Evolutionary conservation across 2,113 vertebrate species (phyloP).

Genomic region (Eublepharis macularius): DNA sequence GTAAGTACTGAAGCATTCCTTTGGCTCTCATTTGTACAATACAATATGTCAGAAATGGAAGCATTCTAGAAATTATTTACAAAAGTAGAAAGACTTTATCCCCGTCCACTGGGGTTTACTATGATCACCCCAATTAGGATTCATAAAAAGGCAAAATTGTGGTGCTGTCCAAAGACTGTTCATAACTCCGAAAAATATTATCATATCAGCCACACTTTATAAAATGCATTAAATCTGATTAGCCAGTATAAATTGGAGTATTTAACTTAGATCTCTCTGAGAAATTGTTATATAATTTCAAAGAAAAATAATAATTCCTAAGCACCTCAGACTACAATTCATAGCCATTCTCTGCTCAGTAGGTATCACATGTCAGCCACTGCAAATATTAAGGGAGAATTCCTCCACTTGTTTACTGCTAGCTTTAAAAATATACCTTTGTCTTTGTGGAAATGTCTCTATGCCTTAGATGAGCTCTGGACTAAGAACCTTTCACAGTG

Average conservation of each 20-base stretch:
- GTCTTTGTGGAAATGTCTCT: not conserved
- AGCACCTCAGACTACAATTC: not conserved
- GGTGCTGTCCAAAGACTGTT: not conserved
- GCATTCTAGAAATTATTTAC: not conserved
- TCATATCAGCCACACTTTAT: conserved; percentile 12
- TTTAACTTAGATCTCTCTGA: conserved; percentile 2
- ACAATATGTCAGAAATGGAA: not conserved
- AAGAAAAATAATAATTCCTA: conserved; percentile 4
- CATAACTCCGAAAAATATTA: conserved; percentile 27
- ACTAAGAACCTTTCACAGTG: not conserved
- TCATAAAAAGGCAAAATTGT: conserved; percentile 31
- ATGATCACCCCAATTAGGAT: conserved; percentile 3
- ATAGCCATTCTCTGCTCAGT: not conserved
- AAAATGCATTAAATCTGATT: conserved; percentile 18
- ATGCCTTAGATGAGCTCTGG: not conserved
- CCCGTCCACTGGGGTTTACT: not conserved
- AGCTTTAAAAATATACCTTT: not conserved
- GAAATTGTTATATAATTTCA: conserved; percentile 14
- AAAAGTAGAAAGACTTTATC: not conserved
- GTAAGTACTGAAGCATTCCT: conserved; percentile 79
- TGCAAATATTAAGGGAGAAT: not conserved
- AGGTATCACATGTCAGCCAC: not conserved
- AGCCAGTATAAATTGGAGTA: not conserved
- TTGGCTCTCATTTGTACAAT: not conserved
- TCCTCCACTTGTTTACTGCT: not conserved